Evolutionary conservation across 2,888 invertebrate species (phyloP).

Genomic region (Trichogramma dendrolimi): DNA sequence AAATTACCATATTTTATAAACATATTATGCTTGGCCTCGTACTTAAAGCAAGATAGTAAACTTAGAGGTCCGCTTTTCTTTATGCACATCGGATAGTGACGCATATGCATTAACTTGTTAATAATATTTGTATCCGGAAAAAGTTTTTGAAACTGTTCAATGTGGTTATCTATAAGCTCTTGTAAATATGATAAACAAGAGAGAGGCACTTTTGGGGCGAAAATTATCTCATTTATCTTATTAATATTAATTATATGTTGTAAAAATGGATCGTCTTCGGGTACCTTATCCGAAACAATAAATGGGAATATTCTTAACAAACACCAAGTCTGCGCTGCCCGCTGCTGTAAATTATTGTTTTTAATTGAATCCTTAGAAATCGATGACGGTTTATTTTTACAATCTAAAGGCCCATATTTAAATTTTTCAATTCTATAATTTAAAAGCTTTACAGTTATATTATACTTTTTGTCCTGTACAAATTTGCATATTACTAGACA

Average conservation of each 20-base stretch:
- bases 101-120: constrained; percentile 2
- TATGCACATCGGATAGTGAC: neutral
- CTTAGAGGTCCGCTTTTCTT: neutral
- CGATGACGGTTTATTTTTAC: no score
- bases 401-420: no score
- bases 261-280: constrained; percentile 19
- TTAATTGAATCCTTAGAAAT: constrained; percentile 7
- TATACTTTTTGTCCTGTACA: no score
- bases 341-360: constrained; percentile 24
- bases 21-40: constrained; percentile 4
- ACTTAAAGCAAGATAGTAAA: neutral
- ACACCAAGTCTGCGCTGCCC: constrained; percentile 27
- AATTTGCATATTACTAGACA: no score
- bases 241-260: constrained; percentile 17
- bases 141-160: neutral
- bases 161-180: neutral
- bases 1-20: neutral
- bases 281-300: constrained; percentile 22
- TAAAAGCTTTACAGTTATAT: no score
- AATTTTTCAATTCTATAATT: no score
- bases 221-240: constrained; percentile 10
- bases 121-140: neutral
- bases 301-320: constrained; percentile 26
- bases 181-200: neutral
- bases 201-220: neutral